A percentile compares a stretch with the other conserved stretches of the same genome.
phyloP scores from a whole-genome alignment of 2,797 vertebrate species.

The Smutsia gigantea region DNA sequence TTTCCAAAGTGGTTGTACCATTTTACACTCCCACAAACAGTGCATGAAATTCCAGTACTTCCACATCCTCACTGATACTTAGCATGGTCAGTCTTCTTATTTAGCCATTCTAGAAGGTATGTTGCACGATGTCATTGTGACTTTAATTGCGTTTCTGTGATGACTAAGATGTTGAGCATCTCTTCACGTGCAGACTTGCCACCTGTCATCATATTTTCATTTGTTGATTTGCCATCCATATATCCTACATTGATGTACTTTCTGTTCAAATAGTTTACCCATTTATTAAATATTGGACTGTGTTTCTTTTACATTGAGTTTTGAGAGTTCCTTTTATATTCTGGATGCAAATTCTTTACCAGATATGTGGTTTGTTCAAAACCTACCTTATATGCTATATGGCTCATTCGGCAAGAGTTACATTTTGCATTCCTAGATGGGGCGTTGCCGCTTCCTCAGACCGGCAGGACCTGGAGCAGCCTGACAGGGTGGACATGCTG shows the following conservation, averaged over 20 bases:
- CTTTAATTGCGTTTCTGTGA: not conserved
- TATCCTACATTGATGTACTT: not conserved
- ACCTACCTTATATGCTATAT: too few relatives aligned
- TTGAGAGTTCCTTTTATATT: not conserved
- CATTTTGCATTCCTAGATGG: too few relatives aligned
- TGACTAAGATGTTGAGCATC: not conserved
- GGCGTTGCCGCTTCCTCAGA: constrained; percentile 84
- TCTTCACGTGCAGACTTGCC: not conserved
- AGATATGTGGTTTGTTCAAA: not conserved
- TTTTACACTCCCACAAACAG: not conserved
- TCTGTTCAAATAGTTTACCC: not conserved
- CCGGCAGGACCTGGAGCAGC: constrained; percentile 97
- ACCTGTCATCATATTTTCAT: not conserved
- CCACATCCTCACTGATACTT: not conserved
- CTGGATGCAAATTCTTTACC: not conserved
- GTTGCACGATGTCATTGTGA: not conserved
- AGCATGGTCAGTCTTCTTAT: not conserved
- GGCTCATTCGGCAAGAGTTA: too few relatives aligned
- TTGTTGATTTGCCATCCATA: not conserved
- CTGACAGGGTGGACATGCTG: constrained; percentile 95
- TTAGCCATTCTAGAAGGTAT: not conserved
- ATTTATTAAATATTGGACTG: not conserved
- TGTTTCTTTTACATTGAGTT: not conserved
- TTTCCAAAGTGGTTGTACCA: not conserved
- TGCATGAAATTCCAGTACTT: not conserved